Evolutionary conservation across 2,113 vertebrate genomes (phyloP).

Genomic region (Amblyopsis rosae): DNA sequence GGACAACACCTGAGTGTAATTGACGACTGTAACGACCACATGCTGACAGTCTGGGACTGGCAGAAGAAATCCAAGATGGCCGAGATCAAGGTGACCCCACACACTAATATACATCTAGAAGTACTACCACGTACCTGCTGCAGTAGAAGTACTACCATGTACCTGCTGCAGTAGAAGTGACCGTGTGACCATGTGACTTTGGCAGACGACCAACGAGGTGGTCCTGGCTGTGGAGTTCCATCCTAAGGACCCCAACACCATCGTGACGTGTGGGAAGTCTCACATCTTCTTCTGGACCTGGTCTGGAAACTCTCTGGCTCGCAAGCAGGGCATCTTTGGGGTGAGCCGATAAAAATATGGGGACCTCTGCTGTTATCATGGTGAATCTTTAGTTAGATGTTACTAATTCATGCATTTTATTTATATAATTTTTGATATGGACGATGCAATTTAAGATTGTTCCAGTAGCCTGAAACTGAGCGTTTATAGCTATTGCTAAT

Average conservation of each 20-base stretch:
- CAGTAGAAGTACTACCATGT: too few relatives aligned
- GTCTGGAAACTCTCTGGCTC: slow-evolving; percentile 88
- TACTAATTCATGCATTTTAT: too few relatives aligned
- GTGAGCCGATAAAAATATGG: slow-evolving; percentile 70
- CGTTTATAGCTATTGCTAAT: too few relatives aligned
- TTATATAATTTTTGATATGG: too few relatives aligned
- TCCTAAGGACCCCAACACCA: slow-evolving; percentile 90
- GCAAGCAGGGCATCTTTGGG: slow-evolving; percentile 98
- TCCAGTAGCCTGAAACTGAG: too few relatives aligned
- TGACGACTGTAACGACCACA: slow-evolving; percentile 97
- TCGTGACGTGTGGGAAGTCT: slow-evolving; percentile 97
- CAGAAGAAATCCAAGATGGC: slow-evolving; percentile 93
- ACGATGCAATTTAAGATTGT: too few relatives aligned
- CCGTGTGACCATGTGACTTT: not conserved
- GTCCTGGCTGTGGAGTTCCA: slow-evolving; percentile 95
- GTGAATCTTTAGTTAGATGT: too few relatives aligned
- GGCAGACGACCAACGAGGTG: slow-evolving; percentile 79
- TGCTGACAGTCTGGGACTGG: slow-evolving; percentile 98
- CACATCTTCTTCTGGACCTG: slow-evolving; percentile 99
- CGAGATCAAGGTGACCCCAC: slow-evolving; percentile 89
- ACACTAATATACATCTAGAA: not conserved
- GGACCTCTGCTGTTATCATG: too few relatives aligned
- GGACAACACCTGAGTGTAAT: slow-evolving; percentile 92
- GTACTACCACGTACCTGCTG: too few relatives aligned
- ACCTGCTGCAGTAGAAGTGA: not conserved